Evolutionary conservation across 2,888 invertebrate species (phyloP).

Genomic region (Auanema sp.): DNA sequence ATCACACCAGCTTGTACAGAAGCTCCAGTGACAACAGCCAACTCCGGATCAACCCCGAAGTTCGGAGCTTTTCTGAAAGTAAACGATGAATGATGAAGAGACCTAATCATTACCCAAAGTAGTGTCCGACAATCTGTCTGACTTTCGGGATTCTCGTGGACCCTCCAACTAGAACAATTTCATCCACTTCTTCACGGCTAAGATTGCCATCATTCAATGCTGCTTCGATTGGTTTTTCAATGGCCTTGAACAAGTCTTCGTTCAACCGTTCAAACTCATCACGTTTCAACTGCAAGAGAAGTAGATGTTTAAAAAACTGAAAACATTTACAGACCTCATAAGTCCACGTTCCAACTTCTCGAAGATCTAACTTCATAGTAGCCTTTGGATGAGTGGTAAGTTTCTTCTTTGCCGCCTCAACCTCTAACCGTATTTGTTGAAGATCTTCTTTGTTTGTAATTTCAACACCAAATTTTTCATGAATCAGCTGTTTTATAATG

Average conservation of each 20-base stretch:
- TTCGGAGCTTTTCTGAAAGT: constrained; percentile 62
- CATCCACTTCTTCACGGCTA: constrained; percentile 65
- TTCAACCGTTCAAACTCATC: constrained; percentile 67
- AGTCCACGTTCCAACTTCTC: constrained; percentile 58
- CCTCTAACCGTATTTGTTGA: constrained; percentile 65
- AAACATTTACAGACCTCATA: constrained; percentile 42
- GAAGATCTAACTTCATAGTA: constrained; percentile 61
- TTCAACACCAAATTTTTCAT: constrained; percentile 52
- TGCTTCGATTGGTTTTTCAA: constrained; percentile 66
- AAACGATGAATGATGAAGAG: constrained; percentile 1
- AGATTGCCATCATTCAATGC: constrained; percentile 63
- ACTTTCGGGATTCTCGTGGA: constrained; percentile 68
- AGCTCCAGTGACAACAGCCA: constrained; percentile 68
- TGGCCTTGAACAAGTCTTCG: constrained; percentile 66
- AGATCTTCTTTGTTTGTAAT: constrained; percentile 66
- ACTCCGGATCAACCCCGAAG: constrained; percentile 67
- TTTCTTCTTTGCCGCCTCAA: constrained; percentile 66
- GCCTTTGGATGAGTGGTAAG: constrained; percentile 38
- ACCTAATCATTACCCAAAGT: constrained; percentile 60
- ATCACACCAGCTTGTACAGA: constrained; percentile 69
- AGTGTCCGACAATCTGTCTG: constrained; percentile 65
- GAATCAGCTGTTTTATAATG: constrained; percentile 43
- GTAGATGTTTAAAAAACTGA: neutral
- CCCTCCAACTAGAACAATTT: constrained; percentile 69
- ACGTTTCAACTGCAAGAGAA: constrained; percentile 63